Evolutionary conservation across 2,888 invertebrate genomes (phyloP).

Genomic region (Lasioglossum zephyrum): DNA sequence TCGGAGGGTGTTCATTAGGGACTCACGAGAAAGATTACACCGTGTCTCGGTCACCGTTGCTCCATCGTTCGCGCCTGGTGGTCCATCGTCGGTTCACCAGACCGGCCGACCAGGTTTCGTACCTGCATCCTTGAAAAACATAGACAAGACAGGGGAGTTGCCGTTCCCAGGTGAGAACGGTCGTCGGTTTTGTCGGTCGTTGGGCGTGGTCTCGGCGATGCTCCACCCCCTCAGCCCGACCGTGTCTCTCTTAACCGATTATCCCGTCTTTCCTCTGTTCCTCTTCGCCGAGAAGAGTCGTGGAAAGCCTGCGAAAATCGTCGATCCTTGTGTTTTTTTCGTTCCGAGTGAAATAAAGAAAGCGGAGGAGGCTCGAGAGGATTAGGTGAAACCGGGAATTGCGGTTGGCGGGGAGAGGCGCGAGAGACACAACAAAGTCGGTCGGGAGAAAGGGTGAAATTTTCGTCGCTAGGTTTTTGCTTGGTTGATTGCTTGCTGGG

Average conservation of each 20-base stretch:
- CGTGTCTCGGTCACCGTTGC: slow-evolving; percentile 67
- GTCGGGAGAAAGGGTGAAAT: slow-evolving; percentile 19
- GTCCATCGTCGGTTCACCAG: slow-evolving; percentile 66
- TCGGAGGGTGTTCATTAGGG: slow-evolving; percentile 55
- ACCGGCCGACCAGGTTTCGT: slow-evolving; percentile 63
- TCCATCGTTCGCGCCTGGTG: slow-evolving; percentile 63
- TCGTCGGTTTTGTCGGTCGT: slow-evolving; percentile 18
- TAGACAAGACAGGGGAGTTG: slow-evolving; percentile 47
- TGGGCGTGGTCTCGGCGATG: slow-evolving; percentile 11
- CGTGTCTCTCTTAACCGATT: slow-evolving; percentile 43
- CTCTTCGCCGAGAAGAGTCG: slow-evolving; percentile 53
- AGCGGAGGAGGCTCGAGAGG: not conserved
- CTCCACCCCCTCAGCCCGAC: not conserved
- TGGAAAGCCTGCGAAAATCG: slow-evolving; percentile 61
- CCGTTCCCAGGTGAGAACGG: slow-evolving; percentile 59
- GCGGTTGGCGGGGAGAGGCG: not conserved
- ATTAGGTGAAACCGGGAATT: not conserved
- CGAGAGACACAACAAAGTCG: not conserved
- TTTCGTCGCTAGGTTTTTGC: slow-evolving; percentile 10
- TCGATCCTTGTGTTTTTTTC: slow-evolving; percentile 49
- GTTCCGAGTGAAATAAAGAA: slow-evolving; percentile 26
- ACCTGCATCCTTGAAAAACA: slow-evolving; percentile 74
- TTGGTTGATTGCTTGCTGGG: not conserved
- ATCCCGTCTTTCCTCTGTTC: slow-evolving; percentile 49
- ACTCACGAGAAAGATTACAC: slow-evolving; percentile 70